Evolutionary conservation across 2,888 invertebrate genomes (phyloP), one percentile per base, ranked within the genome.

Genomic region (Steinernema hermaphroditum): DNA sequence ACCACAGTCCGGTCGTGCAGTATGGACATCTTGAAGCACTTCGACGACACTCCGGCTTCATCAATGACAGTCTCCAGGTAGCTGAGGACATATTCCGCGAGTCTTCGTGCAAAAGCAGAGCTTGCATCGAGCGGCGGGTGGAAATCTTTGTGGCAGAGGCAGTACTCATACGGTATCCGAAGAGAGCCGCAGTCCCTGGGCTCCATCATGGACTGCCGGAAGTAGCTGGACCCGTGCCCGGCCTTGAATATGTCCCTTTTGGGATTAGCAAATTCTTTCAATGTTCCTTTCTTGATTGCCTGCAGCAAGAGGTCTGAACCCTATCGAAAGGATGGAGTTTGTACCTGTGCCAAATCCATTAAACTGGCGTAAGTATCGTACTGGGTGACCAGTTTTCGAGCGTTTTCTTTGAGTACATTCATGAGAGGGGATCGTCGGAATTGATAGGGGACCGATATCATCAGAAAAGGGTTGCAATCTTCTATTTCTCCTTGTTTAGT

Each of bases 311-410:
- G 22, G 19, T 14, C 19, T 6, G 27, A 54, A 6, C 22, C 14
- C 4, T 12, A 22, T 4, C 4, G 4, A 54, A 4, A 4, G 2
- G 16, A 8, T 4, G n/a, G 2, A 46, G n/a, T 46, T 14, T 14
- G 9, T 9, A 76, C 78, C 69, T 78, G 76, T 72, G 77, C 54
- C 54, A 78, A 73, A 72, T 78, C 77, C 49, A 76, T 29, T 19
- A 78, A 62, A 2, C 76, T 77, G 12, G 78, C 78, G 44, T 76
- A 73, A 0, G 75, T 77, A 49, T 78, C 78, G 71, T 72, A 78
- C 24, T 78, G 78, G 24, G 75, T 78, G 43, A 76, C 75, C 19
- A 78, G 62, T 0, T 75, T 57, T 24, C 72, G 74, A 0, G 78
- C 74, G 22, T 78, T 78, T 22, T 75, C 75, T 16, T 32, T 14